Evolutionary conservation across 2,888 invertebrate species (phyloP).

Genomic region (Sarcophaga subvicina): DNA sequence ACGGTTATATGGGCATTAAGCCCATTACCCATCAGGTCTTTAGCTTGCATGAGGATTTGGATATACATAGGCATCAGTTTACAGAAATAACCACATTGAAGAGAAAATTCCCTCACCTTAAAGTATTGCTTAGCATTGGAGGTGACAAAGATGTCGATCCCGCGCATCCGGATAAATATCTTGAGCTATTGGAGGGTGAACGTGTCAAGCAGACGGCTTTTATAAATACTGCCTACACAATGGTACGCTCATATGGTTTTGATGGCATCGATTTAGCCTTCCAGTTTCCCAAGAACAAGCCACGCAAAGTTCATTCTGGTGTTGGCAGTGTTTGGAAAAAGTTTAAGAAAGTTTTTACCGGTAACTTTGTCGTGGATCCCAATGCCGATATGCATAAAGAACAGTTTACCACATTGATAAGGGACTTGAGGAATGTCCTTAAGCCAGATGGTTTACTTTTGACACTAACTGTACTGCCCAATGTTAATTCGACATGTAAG

Average conservation of each 20-base stretch:
- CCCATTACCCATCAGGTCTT: conserved; percentile 87
- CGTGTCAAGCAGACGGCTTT: conserved; percentile 88
- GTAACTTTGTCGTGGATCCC: conserved; percentile 87
- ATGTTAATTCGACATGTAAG: conserved; percentile 89
- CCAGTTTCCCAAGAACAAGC: conserved; percentile 91
- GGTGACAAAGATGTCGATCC: conserved; percentile 88
- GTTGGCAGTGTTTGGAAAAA: conserved; percentile 87
- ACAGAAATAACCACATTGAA: conserved; percentile 88
- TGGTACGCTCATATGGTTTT: conserved; percentile 90
- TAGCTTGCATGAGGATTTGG: conserved; percentile 88
- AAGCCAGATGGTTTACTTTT: conserved; percentile 86
- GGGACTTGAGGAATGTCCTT: conserved; percentile 88
- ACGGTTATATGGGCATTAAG: conserved; percentile 89
- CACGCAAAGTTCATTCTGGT: conserved; percentile 88
- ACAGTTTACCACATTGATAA: conserved; percentile 89
- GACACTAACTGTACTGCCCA: conserved; percentile 88
- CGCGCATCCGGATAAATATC: conserved; percentile 86
- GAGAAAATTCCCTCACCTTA: conserved; percentile 86
- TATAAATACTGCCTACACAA: conserved; percentile 87
- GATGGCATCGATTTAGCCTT: conserved; percentile 94
- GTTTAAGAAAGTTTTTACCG: conserved; percentile 88
- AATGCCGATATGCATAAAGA: conserved; percentile 90
- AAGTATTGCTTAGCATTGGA: conserved; percentile 89
- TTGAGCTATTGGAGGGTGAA: conserved; percentile 87
- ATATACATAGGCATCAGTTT: conserved; percentile 88